phyloP scores from a whole-genome alignment of 64 coral and sea anemone genomes.

The Orbicella faveolata region DNA sequence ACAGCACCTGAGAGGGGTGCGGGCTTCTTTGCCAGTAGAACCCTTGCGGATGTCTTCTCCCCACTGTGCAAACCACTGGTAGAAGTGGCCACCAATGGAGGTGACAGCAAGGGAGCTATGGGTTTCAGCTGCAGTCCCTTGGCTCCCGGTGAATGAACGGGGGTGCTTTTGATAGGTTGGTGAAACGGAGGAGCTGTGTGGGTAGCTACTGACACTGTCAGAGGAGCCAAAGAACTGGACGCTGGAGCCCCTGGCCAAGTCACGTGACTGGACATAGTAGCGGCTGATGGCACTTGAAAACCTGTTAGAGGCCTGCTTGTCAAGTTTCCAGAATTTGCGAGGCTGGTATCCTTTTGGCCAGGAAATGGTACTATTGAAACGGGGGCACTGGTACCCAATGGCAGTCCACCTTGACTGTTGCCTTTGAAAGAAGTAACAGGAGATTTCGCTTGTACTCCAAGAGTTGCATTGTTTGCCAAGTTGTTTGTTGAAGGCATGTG shows the following conservation, averaged over 20 bases:
- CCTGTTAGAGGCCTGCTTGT: background rate
- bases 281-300: background rate
- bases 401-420: background rate
- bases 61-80: constrained; percentile 2
- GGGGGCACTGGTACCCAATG: background rate
- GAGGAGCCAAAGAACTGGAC: background rate
- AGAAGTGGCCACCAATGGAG: constrained; percentile 9
- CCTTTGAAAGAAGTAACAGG: background rate
- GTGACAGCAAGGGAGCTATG: constrained; percentile 46
- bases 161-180: background rate
- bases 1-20: background rate
- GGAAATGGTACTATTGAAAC: background rate
- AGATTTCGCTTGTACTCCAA: background rate
- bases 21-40: constrained; percentile 25
- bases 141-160: background rate
- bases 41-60: background rate
- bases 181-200: constrained; percentile 27
- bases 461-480: background rate
- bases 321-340: background rate
- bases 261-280: background rate
- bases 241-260: background rate
- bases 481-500: background rate
- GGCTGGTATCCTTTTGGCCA: background rate
- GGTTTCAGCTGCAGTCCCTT: constrained; percentile 36
- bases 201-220: constrained; percentile 29